Conservation (phyloP, 2,888 invertebrate species). For the Tyria jacobaeae region DNA sequence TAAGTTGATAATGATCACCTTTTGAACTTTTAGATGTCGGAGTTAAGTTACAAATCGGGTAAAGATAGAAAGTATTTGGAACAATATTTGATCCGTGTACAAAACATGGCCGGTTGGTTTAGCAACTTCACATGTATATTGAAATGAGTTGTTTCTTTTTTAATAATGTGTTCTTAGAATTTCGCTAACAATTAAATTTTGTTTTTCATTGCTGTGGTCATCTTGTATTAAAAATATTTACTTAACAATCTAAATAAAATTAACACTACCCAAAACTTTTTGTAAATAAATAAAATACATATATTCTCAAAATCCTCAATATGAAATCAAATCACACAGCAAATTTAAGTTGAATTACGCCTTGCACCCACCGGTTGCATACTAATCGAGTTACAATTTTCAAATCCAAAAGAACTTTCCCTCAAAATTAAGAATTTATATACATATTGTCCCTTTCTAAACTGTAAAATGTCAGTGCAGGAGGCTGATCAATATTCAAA, state of each 20-base stretch:
- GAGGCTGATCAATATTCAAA: constrained; percentile 80
- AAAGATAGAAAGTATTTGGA: constrained; percentile 52
- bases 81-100: constrained; percentile 54
- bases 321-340: constrained; percentile 44
- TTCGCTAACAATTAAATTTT: too few species aligned
- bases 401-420: constrained; percentile 67
- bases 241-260: constrained; percentile 21
- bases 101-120: constrained; percentile 26
- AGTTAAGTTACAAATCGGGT: constrained; percentile 39
- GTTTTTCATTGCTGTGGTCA: neutral
- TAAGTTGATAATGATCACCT: constrained; percentile 14
- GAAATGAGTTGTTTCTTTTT: too few species aligned
- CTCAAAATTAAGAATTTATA: constrained; percentile 60
- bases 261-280: constrained; percentile 22
- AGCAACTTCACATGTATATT: neutral
- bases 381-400: constrained; percentile 51
- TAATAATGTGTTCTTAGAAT: neutral
- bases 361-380: constrained; percentile 41
- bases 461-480: constrained; percentile 41
- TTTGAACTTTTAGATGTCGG: constrained; percentile 25
- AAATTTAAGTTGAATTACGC: constrained; percentile 44
- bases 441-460: constrained; percentile 56
- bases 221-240: neutral
- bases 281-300: constrained; percentile 35
- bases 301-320: constrained; percentile 32